Base-by-base conservation (phyloP, 1,140 invertebrate genomes). In the Nixonia krombeini region DNA sequence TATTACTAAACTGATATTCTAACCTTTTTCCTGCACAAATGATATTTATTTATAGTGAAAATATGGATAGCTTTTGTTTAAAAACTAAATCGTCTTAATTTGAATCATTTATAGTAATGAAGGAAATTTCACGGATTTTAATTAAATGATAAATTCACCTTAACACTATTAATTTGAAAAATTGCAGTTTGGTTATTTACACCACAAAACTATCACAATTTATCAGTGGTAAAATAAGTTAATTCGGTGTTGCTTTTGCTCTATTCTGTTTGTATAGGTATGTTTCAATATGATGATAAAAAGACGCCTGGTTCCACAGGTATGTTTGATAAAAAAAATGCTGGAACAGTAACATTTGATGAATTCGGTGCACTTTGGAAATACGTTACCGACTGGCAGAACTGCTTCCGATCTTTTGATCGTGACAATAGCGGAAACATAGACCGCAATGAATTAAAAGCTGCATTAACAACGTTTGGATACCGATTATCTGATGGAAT, bases 381-480 rank as follows among this genome's bases (percentile, higher is more conserved):
- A 80, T 99, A 99, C 85, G 94, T 99, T 0, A 96, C 93, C n/a
- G 95, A 99, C 77, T 99, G 97, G 96, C 95, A 98, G 81, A 92
- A 92, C 67, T 98, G 96, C 79, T 99, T 99, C 85, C 89, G 94
- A 46, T 93, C 91, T 1, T 99, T 97, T 84, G 97, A 99, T 81
- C 87, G 92, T 23, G 97, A 99, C 76, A 94, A 93, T 76, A 98
- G 95, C 9, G 96, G 97, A n/a, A 95, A 95, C 71, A 99, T 99
- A 67, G 96, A 98, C 83, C 91, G 89, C 75, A 86, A 89, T 52
- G 97, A 99, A 86, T 81, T 99, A 1, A 94, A 93, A 84, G 93
- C 89, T 53, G 97, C 97, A 2, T 84, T 99, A 0, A 94, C 90
- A 4, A 91, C 91, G 38, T 99, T 99, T 86, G 97, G 97, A n/a